Evolutionary conservation across 1,140 invertebrate genomes (phyloP).

Genomic region (Pemphigus obesinymphae): DNA sequence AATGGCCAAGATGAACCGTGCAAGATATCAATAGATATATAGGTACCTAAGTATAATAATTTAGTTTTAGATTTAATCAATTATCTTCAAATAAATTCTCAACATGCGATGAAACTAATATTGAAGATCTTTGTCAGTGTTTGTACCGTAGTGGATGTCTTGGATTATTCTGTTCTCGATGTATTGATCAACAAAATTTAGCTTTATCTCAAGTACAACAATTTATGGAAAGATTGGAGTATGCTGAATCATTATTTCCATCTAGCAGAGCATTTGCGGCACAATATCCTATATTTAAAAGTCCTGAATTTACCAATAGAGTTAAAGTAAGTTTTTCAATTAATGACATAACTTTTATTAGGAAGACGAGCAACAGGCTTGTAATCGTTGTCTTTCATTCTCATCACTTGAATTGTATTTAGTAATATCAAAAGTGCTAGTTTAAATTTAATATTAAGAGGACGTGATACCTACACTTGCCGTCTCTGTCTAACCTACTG

Average conservation of each 20-base stretch:
- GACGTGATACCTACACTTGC: no score
- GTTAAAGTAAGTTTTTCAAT: conserved; percentile 54
- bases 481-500: no score
- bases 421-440: no score
- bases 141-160: conserved; percentile 55
- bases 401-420: no score
- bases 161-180: conserved; percentile 65
- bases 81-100: background rate
- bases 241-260: conserved; percentile 76
- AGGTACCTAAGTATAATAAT: background rate
- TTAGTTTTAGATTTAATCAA: conserved; percentile 25
- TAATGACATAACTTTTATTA: no score
- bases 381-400: no score
- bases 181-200: conserved; percentile 62
- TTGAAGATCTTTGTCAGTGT: conserved; percentile 14
- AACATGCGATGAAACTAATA: background rate
- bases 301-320: conserved; percentile 60
- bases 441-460: no score
- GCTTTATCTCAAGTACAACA: conserved; percentile 69
- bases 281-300: conserved; percentile 68
- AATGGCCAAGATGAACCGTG: no score
- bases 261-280: conserved; percentile 71
- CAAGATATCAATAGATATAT: background rate
- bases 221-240: conserved; percentile 67
- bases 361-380: no score